Evolutionary conservation across 2,888 invertebrate species (phyloP), one percentile per base, ranked within the genome.

Genomic region (Plebejus melissa): DNA sequence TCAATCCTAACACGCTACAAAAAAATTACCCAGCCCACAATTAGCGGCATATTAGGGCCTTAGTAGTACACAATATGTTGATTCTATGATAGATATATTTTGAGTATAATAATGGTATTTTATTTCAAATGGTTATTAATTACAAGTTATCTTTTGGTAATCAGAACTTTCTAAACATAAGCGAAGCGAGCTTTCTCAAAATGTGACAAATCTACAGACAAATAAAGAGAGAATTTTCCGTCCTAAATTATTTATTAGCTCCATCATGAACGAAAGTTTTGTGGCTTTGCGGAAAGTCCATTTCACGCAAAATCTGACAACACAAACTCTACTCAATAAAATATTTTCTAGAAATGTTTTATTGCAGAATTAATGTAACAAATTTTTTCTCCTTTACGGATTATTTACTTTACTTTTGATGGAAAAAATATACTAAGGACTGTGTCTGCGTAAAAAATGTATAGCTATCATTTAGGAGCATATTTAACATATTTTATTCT

Each of bases 11-110:
- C 65, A 65, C 32, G 32, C 32, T 65, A 65, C 22, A 32, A 65
- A 65, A 77, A 75, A 69, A 69, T 60, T 38, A 32, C 46, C 58
- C 75, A 74, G 74, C 78, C 76, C 11, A 32, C 13, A 65, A 65
- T 65, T 65, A 65, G 65, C 65, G 65, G 36, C 13, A 13, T 36
- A 16, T 13, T 65, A 13, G 4, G 13, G 60, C 11, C 2, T 28
- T 11, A 11, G 13, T 4, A 28, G 2, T 65, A 28, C 32, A 32
- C 13, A 32, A 32, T 22, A 22, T 22, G 65, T 65, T 13, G 65
- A 32, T 16, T 32, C 32, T 4, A 16, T 13, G 65, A 32, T 36
- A 69, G 69, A 7, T 13, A 38, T 32, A 69, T n/a, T 69, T 69
- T 1, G 5, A 69, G 5, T 38, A 16, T 5, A 16, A 28, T 28